Evolutionary conservation across 2,113 vertebrate species (phyloP).

Genomic region (Xiphophorus hellerii): DNA sequence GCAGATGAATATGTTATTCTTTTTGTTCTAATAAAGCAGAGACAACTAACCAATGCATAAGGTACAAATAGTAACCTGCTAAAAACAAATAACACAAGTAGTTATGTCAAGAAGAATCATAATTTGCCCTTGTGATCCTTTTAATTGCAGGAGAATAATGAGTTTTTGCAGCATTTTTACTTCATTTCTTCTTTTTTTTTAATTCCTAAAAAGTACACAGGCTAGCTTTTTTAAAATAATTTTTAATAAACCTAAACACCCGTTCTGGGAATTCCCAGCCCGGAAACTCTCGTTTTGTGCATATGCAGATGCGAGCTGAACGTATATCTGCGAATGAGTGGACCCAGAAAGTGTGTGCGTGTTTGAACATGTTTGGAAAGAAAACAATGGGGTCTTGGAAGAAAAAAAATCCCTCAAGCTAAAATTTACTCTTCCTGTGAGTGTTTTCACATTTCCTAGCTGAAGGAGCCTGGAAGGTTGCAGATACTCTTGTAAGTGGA

Average conservation of each 20-base stretch:
- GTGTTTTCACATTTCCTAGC: constrained; percentile 81
- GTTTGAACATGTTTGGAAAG: constrained; percentile 49
- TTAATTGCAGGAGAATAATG: constrained; percentile 42
- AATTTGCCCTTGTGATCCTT: constrained; percentile 32
- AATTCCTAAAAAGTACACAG: constrained; percentile 38
- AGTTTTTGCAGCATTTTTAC: constrained; percentile 39
- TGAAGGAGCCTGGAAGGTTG: constrained; percentile 69
- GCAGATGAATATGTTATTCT: constrained; percentile 58
- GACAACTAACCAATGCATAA: constrained; percentile 38
- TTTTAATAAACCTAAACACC: constrained; percentile 46
- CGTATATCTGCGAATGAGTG: background rate
- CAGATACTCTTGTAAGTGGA: constrained; percentile 57
- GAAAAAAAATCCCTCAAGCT: constrained; percentile 76
- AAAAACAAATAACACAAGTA: constrained; percentile 41
- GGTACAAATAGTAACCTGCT: constrained; percentile 59
- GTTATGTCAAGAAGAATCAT: constrained; percentile 35
- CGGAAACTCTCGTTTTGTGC: background rate
- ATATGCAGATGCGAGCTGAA: constrained; percentile 22
- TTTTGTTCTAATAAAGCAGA: constrained; percentile 43
- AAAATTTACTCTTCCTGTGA: constrained; percentile 88
- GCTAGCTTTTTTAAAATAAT: constrained; percentile 55
- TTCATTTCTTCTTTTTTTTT: constrained; percentile 24
- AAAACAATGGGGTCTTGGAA: constrained; percentile 85
- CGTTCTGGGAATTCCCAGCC: constrained; percentile 24
- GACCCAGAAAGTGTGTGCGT: background rate